These are phyloP conservation scores for Griposia aprilina DNA, from an alignment of 2,888 invertebrate species.

Conservation along the genomic window DNA sequence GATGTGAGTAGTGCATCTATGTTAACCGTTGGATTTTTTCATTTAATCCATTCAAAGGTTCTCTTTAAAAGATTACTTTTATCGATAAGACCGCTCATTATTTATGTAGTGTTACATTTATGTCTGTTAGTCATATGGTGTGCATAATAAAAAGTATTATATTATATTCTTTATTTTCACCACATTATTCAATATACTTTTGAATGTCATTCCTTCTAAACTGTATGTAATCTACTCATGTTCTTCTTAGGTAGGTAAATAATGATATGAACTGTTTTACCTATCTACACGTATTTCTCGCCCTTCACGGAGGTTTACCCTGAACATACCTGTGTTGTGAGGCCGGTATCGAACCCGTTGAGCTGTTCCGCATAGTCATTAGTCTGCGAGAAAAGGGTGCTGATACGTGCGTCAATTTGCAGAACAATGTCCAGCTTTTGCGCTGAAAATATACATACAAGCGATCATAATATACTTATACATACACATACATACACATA, in stretches of 20 bases:
- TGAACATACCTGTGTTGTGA: constrained; percentile 78
- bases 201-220: neutral
- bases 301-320: neutral
- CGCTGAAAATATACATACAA: constrained; percentile 67
- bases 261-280: neutral
- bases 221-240: neutral
- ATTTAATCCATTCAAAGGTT: no score
- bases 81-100: no score
- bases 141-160: neutral
- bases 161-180: neutral
- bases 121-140: no score
- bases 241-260: neutral
- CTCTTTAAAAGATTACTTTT: no score
- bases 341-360: constrained; percentile 79
- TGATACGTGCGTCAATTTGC: constrained; percentile 73
- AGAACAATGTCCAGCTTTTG: constrained; percentile 76
- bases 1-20: no score
- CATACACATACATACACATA: no score
- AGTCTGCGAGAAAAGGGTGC: constrained; percentile 71
- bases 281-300: neutral
- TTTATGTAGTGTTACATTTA: no score
- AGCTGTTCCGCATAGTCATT: constrained; percentile 80
- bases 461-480: constrained; percentile 18
- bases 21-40: no score
- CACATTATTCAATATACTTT: no score